These are phyloP conservation scores for Proterorhinus semilunaris DNA, from an alignment of 2,113 vertebrate genomes.

Conservation along the genomic window DNA sequence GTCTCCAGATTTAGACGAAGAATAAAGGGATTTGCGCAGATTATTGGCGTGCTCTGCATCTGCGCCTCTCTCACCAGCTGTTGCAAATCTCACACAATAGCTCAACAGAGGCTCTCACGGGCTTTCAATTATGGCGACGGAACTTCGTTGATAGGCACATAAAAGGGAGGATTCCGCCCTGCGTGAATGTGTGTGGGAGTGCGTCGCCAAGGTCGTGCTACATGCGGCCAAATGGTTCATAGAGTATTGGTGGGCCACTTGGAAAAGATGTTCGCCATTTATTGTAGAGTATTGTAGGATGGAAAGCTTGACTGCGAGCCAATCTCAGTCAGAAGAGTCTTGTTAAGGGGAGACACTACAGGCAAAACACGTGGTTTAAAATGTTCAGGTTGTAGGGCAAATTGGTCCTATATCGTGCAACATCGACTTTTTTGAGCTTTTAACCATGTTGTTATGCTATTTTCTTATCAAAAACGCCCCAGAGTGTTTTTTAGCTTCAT, in stretches of 20 bases:
- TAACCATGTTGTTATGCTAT: too few species aligned
- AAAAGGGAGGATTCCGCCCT: constrained; percentile 10
- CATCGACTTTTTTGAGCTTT: too few species aligned
- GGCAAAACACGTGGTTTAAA: too few species aligned
- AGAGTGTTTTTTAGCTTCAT: too few species aligned
- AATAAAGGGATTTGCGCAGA: constrained; percentile 68
- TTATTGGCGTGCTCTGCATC: constrained; percentile 65
- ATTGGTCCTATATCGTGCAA: too few species aligned
- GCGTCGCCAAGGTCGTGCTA: constrained; percentile 31
- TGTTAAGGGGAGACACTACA: too few species aligned
- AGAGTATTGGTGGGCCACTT: background rate
- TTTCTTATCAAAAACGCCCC: too few species aligned
- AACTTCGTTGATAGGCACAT: constrained; percentile 44
- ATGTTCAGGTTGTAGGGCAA: too few species aligned
- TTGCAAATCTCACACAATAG: constrained; percentile 43
- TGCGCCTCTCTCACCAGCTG: constrained; percentile 65
- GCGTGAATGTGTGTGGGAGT: constrained; percentile 18
- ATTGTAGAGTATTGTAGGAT: background rate
- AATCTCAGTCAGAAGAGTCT: too few species aligned
- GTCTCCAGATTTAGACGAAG: constrained; percentile 56
- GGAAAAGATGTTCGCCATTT: background rate
- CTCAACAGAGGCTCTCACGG: constrained; percentile 38
- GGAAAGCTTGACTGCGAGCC: too few species aligned
- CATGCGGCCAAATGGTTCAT: constrained; percentile 43
- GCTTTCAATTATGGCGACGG: constrained; percentile 52